Conservation (phyloP, 2,797 vertebrate species). For the Enteromius mattozi region DNA sequence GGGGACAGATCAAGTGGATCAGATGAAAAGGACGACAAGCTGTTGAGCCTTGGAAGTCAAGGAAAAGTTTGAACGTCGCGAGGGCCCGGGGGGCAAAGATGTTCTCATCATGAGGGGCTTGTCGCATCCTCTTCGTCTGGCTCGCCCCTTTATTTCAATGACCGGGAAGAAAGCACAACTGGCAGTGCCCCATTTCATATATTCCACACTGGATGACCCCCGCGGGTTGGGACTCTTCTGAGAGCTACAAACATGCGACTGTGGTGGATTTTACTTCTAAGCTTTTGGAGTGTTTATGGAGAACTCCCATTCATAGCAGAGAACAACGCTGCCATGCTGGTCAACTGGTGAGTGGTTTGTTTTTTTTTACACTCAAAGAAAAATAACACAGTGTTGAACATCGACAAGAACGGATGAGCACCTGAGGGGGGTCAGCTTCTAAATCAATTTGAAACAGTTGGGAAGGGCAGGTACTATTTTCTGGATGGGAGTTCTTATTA, state of each 20-base stretch:
- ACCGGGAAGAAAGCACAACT: slow-evolving; percentile 64
- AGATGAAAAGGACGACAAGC: slow-evolving; percentile 65
- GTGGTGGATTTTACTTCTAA: slow-evolving; percentile 87
- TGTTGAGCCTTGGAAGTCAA: slow-evolving; percentile 60
- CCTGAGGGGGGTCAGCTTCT: neutral
- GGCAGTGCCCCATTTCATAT: slow-evolving; percentile 62
- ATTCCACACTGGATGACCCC: slow-evolving; percentile 65
- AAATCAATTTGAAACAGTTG: slow-evolving; percentile 38
- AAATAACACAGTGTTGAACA: neutral
- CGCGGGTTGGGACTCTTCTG: slow-evolving; percentile 66
- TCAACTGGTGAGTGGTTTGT: slow-evolving; percentile 90
- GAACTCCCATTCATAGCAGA: slow-evolving; percentile 92
- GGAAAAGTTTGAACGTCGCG: slow-evolving; percentile 63
- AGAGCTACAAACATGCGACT: slow-evolving; percentile 76
- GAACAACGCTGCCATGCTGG: slow-evolving; percentile 91
- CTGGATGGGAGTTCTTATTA: slow-evolving; percentile 62
- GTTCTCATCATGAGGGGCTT: slow-evolving; percentile 64
- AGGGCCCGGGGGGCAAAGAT: slow-evolving; percentile 64
- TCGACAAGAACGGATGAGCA: neutral
- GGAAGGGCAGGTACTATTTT: slow-evolving; percentile 29
- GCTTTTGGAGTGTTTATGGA: slow-evolving; percentile 82
- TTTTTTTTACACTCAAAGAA: neutral
- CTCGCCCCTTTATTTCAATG: slow-evolving; percentile 62
- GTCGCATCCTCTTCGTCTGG: slow-evolving; percentile 14
- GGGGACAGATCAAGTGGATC: slow-evolving; percentile 59